phyloP scores from a whole-genome alignment of 2,888 invertebrate species.

The Bibio marci region DNA sequence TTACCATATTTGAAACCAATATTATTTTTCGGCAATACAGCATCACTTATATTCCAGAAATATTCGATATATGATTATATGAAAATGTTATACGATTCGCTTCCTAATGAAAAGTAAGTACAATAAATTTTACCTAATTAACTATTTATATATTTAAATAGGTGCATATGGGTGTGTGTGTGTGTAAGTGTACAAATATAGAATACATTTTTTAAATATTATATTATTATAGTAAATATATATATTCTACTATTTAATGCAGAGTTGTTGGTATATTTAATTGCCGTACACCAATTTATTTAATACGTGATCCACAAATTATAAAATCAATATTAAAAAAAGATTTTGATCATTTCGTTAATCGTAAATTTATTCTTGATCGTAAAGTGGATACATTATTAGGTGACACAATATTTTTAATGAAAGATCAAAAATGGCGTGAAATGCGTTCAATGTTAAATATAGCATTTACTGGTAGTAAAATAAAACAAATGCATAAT shows the following conservation, averaged over 20 bases:
- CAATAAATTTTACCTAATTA: too few species aligned
- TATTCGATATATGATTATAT: background rate
- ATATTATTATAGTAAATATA: too few species aligned
- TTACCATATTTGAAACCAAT: constrained; percentile 3
- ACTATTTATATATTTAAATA: too few species aligned
- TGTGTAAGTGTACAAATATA: too few species aligned
- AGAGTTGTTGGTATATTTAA: constrained; percentile 27
- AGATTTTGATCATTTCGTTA: constrained; percentile 37
- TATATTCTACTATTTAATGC: too few species aligned
- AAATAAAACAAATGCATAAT: constrained; percentile 15
- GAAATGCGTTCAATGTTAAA: constrained; percentile 20
- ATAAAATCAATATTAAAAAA: constrained; percentile 36
- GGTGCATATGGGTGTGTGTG: too few species aligned
- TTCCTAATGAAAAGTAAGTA: constrained; percentile 3
- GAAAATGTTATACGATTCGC: background rate
- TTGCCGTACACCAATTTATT: constrained; percentile 24
- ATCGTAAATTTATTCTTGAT: constrained; percentile 28
- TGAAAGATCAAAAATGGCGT: constrained; percentile 26
- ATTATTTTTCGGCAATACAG: constrained; percentile 1
- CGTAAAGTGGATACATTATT: constrained; percentile 32
- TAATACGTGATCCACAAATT: constrained; percentile 36
- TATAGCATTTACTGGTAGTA: constrained; percentile 18
- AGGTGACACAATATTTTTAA: constrained; percentile 30
- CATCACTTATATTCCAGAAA: background rate
- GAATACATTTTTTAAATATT: too few species aligned